Evolutionary conservation across 2,888 invertebrate species (phyloP).

Genomic region (Argyra leucocephala): DNA sequence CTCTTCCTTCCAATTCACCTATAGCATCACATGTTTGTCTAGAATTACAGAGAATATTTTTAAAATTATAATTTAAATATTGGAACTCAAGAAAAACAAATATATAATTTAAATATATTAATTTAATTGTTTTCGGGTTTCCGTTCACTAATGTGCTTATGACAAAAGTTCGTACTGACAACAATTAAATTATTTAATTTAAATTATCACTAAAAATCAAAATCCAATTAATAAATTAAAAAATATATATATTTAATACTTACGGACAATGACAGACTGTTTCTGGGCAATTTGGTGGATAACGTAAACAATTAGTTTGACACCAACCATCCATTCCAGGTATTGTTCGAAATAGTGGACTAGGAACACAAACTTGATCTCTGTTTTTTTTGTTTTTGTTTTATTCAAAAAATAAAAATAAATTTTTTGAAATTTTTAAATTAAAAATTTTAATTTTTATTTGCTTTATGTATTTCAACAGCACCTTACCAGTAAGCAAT

Average conservation of each 20-base stretch:
- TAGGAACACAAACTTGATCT: slow-evolving; percentile 71
- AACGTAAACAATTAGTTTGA: slow-evolving; percentile 72
- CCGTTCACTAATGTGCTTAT: too few species aligned
- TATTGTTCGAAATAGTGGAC: slow-evolving; percentile 52
- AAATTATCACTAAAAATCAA: too few species aligned
- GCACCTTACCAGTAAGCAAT: too few species aligned
- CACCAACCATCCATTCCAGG: slow-evolving; percentile 79
- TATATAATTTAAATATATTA: not conserved
- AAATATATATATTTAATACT: slow-evolving; percentile 42
- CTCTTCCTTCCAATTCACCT: slow-evolving; percentile 60
- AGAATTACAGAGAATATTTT: slow-evolving; percentile 20
- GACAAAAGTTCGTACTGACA: too few species aligned
- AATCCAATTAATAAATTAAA: too few species aligned
- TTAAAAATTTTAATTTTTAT: not conserved
- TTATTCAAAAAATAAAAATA: not conserved
- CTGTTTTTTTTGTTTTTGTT: slow-evolving; percentile 40
- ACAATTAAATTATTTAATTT: too few species aligned
- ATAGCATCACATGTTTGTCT: slow-evolving; percentile 74
- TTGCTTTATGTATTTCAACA: too few species aligned
- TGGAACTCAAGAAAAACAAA: not conserved
- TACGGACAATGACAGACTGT: slow-evolving; percentile 72
- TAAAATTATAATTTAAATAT: not conserved
- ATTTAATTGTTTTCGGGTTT: not conserved
- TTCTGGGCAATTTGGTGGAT: slow-evolving; percentile 76
- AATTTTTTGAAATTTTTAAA: not conserved